A percentile compares a stretch with the other conserved stretches of the same genome.
Evolutionary conservation across 2,888 invertebrate species (phyloP).

Genomic region (Gortyna flavago): DNA sequence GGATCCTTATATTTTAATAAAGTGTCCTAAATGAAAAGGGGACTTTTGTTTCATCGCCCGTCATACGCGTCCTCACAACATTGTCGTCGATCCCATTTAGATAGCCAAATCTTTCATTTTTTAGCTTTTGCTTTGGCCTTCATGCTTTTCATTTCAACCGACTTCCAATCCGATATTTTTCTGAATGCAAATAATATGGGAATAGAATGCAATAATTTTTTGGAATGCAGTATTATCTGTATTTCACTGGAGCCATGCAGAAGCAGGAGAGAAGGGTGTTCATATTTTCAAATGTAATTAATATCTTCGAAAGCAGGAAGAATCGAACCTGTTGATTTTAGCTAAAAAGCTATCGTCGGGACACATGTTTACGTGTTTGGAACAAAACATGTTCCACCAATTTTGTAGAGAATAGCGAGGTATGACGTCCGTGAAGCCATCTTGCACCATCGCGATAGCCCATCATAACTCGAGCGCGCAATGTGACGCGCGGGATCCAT

Average conservation of each 20-base stretch:
- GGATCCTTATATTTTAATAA: constrained; percentile 2
- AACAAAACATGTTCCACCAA: constrained; percentile 28
- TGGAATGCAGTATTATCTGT: neutral
- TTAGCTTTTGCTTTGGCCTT: neutral
- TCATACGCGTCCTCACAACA: neutral
- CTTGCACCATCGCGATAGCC: constrained; percentile 70
- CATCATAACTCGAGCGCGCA: constrained; percentile 79
- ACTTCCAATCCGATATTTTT: neutral
- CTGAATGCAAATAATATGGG: neutral
- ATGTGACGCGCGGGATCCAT: constrained; percentile 87
- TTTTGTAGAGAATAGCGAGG: constrained; percentile 45
- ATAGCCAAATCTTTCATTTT: neutral
- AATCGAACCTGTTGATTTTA: neutral
- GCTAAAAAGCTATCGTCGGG: neutral
- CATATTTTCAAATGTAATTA: neutral
- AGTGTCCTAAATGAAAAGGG: neutral
- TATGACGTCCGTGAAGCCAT: constrained; percentile 50
- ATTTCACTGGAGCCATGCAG: neutral
- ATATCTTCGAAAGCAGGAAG: neutral
- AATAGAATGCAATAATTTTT: neutral
- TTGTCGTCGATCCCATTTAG: neutral
- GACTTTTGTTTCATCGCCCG: neutral
- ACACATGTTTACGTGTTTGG: too few species aligned
- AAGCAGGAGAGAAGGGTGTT: neutral
- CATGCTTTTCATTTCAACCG: neutral